Base-by-base conservation (phyloP, 2,888 invertebrate species). In the Hydroisotoma schaefferi region DNA sequence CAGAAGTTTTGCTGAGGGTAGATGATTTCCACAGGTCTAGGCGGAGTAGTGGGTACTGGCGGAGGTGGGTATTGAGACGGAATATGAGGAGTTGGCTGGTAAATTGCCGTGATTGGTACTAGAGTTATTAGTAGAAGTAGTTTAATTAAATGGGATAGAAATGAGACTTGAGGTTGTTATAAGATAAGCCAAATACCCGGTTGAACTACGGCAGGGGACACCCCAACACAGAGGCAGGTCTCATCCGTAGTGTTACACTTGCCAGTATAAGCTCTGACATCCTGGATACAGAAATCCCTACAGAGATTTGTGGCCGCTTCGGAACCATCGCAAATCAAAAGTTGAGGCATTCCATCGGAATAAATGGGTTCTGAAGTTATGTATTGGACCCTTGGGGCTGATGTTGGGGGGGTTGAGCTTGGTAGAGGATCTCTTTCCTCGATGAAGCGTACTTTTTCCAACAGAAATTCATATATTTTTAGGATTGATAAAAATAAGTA, bases 401-500 rank as follows among this genome's bases (percentile, higher is more conserved):
- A 38, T 22, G 65, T 61, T 15, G 64, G 55, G 37, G 59, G 33
- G 1, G 33, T 26, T 0, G 59, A 59, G n/a, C 55, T 48, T n/a
- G 64, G 61, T 37, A 62, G 55, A 20, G 70, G 70, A 28, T 43
- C 59, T n/a, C 66, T 59, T 33, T 68, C 63, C 38, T 68, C 61
- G 25, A 70, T 38, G n/a, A 68, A 63, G 25, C 68, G 20, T 8
- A 70, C 70, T 70, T 8, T 2, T 58, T 28, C 54, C 18, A 38
- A 33, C 2, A 53, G 12, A n/a, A n/a, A n/a, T n/a, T n/a, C n/a
- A n/a, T n/a, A n/a, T n/a, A n/a, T n/a, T n/a, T n/a, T n/a, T n/a
- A n/a, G n/a, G n/a, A n/a, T n/a, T n/a, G n/a, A n/a, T n/a, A n/a
- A n/a, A n/a, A n/a, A n/a, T n/a, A n/a, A n/a, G n/a, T n/a, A n/a